phyloP scores from a whole-genome alignment of 2,113 vertebrate genomes.

The Oreochromis tanganicae region DNA sequence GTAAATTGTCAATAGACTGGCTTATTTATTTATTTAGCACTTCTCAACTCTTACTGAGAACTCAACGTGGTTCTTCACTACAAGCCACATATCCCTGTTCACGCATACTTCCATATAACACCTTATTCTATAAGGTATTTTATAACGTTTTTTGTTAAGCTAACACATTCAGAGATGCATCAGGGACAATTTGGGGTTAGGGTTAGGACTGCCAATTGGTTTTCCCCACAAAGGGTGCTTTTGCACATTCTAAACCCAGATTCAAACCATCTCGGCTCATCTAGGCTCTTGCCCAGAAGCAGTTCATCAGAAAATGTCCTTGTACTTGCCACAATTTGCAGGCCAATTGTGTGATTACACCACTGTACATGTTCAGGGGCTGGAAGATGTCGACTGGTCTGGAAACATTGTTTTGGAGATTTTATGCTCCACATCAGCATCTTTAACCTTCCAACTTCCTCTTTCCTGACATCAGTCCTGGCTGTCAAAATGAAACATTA shows the following conservation, averaged over 20 bases:
- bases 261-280: neutral
- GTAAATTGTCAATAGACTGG: neutral
- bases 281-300: neutral
- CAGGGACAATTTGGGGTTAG: neutral
- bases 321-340: neutral
- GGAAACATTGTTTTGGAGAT: neutral
- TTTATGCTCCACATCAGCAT: neutral
- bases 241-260: neutral
- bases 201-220: neutral
- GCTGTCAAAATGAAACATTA: neutral
- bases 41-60: neutral
- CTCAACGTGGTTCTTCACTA: neutral
- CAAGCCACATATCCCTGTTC: neutral
- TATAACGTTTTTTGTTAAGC: neutral
- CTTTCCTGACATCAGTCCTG: neutral
- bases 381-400: rapidly evolving
- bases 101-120: rapidly evolving
- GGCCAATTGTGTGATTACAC: neutral
- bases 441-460: neutral
- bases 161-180: neutral
- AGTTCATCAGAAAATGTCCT: neutral
- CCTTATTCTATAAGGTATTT: neutral
- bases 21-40: neutral
- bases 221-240: neutral
- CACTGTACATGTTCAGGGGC: neutral